Evolutionary conservation across 2,888 invertebrate species (phyloP).

Genomic region (Hyppa rectilinea): DNA sequence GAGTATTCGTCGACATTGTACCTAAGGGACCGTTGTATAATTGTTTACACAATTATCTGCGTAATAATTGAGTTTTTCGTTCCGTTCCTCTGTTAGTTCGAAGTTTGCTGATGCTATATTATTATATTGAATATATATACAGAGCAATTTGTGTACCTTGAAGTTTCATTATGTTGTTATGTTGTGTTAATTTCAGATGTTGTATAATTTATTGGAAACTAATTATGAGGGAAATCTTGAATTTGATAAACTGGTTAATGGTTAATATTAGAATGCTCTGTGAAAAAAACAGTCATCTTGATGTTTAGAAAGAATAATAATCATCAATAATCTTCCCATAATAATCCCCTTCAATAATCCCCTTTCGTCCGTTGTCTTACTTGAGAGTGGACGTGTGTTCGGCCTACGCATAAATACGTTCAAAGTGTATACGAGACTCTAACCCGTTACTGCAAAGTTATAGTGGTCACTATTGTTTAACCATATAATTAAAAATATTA

Average conservation of each 20-base stretch:
- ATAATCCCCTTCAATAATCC: too few relatives aligned
- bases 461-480: too few relatives aligned
- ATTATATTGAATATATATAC: not conserved
- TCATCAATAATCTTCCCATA: too few relatives aligned
- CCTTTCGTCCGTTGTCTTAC: too few relatives aligned
- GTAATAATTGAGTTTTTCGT: conserved; percentile 52
- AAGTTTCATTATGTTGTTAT: not conserved
- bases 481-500: too few relatives aligned
- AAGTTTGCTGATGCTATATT: not conserved
- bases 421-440: too few relatives aligned
- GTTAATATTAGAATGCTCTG: not conserved
- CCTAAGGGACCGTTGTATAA: conserved; percentile 45
- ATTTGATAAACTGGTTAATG: not conserved
- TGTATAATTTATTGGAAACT: not conserved
- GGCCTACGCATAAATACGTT: too few relatives aligned
- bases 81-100: not conserved
- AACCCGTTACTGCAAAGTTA: too few relatives aligned
- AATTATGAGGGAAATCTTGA: conserved; percentile 8
- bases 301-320: too few relatives aligned
- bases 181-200: not conserved
- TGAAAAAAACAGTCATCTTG: not conserved
- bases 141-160: not conserved
- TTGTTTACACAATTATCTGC: conserved; percentile 54
- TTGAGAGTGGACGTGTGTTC: too few relatives aligned
- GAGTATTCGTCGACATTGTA: conserved; percentile 51